Evolutionary conservation across 2,888 invertebrate genomes (phyloP).

Genomic region (Plagodis dolabraria): DNA sequence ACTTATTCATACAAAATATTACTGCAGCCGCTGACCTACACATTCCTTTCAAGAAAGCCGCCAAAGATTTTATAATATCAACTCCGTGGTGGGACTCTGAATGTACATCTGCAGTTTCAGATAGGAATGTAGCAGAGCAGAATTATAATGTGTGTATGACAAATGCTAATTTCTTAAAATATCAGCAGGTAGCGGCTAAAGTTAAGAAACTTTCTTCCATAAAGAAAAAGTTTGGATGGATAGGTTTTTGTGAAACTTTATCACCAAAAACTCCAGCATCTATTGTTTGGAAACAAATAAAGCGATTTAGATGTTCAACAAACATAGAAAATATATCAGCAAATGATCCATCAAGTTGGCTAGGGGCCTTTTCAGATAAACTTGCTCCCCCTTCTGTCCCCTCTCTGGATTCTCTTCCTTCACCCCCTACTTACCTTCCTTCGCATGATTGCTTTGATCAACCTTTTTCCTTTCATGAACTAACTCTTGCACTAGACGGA

Average conservation of each 20-base stretch:
- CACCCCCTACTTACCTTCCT: neutral
- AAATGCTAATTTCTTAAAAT: constrained; percentile 1
- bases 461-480: constrained; percentile 1
- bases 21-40: no score
- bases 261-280: constrained; percentile 20
- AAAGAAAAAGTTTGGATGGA: constrained; percentile 24
- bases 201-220: neutral
- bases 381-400: constrained; percentile 1
- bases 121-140: constrained; percentile 10
- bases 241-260: constrained; percentile 17
- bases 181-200: constrained; percentile 11
- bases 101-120: neutral
- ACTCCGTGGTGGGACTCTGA: no score
- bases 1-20: no score
- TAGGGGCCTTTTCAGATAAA: neutral
- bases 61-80: no score
- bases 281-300: constrained; percentile 23
- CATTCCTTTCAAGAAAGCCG: no score
- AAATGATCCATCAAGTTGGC: neutral
- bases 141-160: constrained; percentile 8
- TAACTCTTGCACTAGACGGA: constrained; percentile 11
- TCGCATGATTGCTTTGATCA: neutral
- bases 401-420: neutral
- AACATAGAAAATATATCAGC: no score
- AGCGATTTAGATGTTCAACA: neutral